These are phyloP conservation scores for Heteromormyrus szaboi DNA, from an alignment of 2,797 vertebrate genomes.

Conservation along the genomic window DNA sequence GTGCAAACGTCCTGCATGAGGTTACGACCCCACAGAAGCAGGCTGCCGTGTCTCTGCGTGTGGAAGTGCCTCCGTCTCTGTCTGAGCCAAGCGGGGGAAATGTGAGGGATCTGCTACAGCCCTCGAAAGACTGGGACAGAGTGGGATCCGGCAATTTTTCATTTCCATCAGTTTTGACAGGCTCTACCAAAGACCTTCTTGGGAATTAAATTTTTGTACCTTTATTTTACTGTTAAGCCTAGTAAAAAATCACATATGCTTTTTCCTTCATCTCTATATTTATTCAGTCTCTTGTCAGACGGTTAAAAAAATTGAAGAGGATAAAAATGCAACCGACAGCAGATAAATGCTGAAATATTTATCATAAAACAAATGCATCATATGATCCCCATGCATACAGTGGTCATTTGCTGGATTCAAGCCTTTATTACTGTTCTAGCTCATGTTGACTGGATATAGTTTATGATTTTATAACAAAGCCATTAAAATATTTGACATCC, in stretches of 20 bases:
- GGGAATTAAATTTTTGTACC: constrained; percentile 5
- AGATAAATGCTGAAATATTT: background rate
- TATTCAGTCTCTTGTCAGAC: background rate
- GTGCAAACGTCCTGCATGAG: background rate
- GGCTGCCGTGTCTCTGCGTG: background rate
- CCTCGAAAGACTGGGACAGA: background rate
- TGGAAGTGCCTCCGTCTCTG: background rate
- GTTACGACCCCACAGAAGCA: constrained; percentile 14
- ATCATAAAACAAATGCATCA: background rate
- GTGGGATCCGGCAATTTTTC: background rate
- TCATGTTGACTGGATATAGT: background rate
- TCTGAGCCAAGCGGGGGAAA: background rate
- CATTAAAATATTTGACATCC: background rate
- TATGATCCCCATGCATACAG: background rate
- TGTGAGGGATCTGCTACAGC: background rate
- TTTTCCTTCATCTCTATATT: background rate
- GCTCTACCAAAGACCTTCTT: background rate
- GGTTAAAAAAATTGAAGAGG: background rate
- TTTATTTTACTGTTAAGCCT: background rate
- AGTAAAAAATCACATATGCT: background rate
- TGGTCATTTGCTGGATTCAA: background rate
- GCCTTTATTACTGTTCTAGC: background rate
- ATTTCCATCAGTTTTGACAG: background rate
- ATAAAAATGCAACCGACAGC: background rate
- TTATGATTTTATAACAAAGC: background rate